A percentile compares a stretch with the other conserved stretches of the same genome.
Conservation (phyloP, 1,140 invertebrate genomes). For the Trichonephila clavipes region DNA sequence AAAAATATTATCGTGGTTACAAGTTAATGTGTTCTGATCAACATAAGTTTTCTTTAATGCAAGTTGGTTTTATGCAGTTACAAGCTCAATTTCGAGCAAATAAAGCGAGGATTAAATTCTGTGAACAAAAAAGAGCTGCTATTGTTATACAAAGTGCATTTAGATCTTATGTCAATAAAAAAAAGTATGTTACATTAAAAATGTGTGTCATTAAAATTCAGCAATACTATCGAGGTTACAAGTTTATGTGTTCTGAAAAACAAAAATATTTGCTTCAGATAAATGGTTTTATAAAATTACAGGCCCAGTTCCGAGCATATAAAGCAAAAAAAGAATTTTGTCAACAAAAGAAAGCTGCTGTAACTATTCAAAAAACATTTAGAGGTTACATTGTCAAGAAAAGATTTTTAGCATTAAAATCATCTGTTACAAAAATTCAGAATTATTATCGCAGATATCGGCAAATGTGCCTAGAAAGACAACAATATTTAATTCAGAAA, state of each 20-base stretch:
- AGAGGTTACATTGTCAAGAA: not conserved
- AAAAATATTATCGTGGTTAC: slow-evolving; percentile 33
- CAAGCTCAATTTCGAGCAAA: not conserved
- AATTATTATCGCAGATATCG: not conserved
- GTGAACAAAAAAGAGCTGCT: not conserved
- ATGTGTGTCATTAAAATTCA: not conserved
- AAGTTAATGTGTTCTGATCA: not conserved
- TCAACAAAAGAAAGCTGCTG: not conserved
- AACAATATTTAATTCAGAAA: not conserved
- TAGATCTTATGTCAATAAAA: not conserved
- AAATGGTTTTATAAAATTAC: not conserved
- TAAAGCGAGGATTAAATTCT: not conserved
- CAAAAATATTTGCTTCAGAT: not conserved
- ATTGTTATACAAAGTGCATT: slow-evolving; percentile 5
- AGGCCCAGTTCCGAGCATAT: not conserved
- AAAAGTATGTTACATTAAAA: not conserved
- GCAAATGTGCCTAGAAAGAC: not conserved
- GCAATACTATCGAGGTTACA: not conserved
- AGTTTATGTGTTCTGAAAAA: not conserved
- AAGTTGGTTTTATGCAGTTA: not conserved
- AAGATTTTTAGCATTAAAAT: not conserved
- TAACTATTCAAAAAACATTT: not conserved
- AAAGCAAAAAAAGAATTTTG: not conserved
- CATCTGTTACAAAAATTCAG: slow-evolving; percentile 22
- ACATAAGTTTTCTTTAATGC: not conserved